phyloP scores from a whole-genome alignment of 2,113 vertebrate species.

The human region DNA sequence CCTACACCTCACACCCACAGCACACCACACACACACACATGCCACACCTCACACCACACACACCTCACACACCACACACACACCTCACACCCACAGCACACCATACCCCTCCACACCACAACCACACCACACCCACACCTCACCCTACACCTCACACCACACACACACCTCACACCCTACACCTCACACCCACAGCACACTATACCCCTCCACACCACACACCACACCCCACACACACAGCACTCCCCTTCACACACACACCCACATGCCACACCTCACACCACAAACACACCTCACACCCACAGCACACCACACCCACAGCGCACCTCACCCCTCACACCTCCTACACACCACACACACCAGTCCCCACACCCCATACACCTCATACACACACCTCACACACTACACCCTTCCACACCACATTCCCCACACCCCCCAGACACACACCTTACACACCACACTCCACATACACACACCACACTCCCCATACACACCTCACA shows the following conservation, averaged over 20 bases:
- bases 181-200: neutral
- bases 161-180: neutral
- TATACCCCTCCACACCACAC: neutral
- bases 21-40: too few species aligned
- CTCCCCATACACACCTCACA: too few species aligned
- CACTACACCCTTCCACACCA: neutral
- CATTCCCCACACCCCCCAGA: neutral
- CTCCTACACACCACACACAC: neutral
- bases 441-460: neutral
- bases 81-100: too few species aligned
- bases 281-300: too few species aligned
- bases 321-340: too few species aligned
- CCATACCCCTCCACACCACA: too few species aligned
- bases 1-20: neutral
- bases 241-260: too few species aligned
- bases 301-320: too few species aligned
- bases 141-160: neutral
- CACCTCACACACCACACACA: neutral
- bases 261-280: too few species aligned
- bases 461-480: fast-evolving
- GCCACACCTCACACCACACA: too few species aligned
- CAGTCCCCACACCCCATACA: neutral
- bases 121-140: too few species aligned
- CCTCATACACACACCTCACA: neutral
- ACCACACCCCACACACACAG: too few species aligned